Percentiles rank a stretch among this genome's conserved stretches.
Conservation (phyloP, 2,888 invertebrate genomes). For the Sinelater perroti region DNA sequence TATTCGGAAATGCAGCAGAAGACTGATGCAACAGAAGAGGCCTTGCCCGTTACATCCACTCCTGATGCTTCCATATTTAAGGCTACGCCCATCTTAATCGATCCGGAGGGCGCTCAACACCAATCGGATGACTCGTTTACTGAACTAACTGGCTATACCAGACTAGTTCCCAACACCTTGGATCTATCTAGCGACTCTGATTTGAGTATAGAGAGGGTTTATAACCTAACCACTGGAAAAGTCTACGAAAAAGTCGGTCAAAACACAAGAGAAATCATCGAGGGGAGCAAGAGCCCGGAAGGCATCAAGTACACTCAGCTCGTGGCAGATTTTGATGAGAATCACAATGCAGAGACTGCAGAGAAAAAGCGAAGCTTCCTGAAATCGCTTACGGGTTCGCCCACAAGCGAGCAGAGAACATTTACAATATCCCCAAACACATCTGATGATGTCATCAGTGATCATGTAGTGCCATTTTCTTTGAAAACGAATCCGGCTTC, state of each 20-base stretch:
- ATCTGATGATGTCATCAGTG: not conserved
- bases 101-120: conserved; percentile 30
- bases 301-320: conserved; percentile 24
- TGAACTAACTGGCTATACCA: conserved; percentile 33
- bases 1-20: not conserved
- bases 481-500: not conserved
- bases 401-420: too few species aligned
- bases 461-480: not conserved
- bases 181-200: conserved; percentile 59
- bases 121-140: conserved; percentile 34
- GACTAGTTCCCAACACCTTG: conserved; percentile 33
- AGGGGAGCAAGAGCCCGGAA: conserved; percentile 34
- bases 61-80: conserved; percentile 10
- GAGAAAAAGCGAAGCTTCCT: conserved; percentile 32
- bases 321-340: conserved; percentile 28
- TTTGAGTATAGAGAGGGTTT: conserved; percentile 55
- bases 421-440: not conserved
- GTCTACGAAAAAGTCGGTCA: conserved; percentile 46
- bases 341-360: conserved; percentile 32
- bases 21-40: not conserved
- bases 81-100: conserved; percentile 42
- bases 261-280: conserved; percentile 37
- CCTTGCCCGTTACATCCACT: not conserved
- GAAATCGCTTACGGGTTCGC: conserved; percentile 34
- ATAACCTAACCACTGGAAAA: conserved; percentile 57